Evolutionary conservation across 2,797 vertebrate species (phyloP), one percentile per base, ranked within the genome.

Genomic region (Takifugu ocellatus): DNA sequence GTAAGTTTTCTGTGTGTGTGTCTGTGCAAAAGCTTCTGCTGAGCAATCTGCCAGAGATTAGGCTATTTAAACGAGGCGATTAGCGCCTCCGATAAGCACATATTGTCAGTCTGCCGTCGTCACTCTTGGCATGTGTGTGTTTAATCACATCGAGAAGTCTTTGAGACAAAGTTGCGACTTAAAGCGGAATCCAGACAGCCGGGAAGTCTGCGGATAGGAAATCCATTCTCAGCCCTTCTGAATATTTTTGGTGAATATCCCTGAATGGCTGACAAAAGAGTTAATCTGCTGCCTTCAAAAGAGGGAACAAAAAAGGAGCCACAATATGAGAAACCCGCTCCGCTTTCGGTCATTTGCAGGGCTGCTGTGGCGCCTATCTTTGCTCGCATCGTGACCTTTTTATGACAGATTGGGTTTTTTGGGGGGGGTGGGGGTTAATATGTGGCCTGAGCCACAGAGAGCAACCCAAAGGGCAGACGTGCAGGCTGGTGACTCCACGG

Each of bases 211-310:
- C 70, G 70, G 77, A 80, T 76, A 70, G 76, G 51, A 68, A 63
- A 51, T 54, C 50, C 56, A 58, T 66, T 68, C 82, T 75, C 63
- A 74, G 75, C 63, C 17, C 10, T 24, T 51, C 17, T 57, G 47
- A 47, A 43, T 63, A 66, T 70, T 43, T 39, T 54, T 12, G 12
- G 53, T 68, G 55, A 79, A 74, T 75, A 74, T 77, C 49, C 75
- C 39, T 56, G 59, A 70, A 60, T 49, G 57, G 59, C 51, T 46
- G 59, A 82, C 79, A 77, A 81, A 82, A 59, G 21, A 77, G 81
- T 75, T 81, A 78, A 81, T 76, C 67, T 56, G 44, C 48, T 14
- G 29, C 64, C 53, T 63, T 74, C 54, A 70, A 59, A 62, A 59
- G 3, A 31, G 42, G 42, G 57, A 59, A 59, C 45, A 49, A 49